Conservation (phyloP, 2,797 vertebrate species). For the Sardinella longiceps region DNA sequence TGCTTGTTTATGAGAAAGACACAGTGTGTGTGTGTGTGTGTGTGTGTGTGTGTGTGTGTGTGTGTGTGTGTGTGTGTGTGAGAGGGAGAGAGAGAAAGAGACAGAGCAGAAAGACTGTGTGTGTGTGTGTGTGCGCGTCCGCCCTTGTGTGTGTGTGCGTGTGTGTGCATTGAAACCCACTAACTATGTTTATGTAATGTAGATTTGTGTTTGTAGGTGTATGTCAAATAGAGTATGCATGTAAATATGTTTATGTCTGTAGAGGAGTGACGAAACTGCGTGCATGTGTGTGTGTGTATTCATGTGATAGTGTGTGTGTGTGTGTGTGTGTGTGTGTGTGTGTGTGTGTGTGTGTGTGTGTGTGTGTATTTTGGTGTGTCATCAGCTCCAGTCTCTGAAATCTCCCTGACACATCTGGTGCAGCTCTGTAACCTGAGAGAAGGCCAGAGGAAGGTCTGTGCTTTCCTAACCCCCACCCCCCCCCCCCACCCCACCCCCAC, state of each 20-base stretch:
- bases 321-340: conserved; percentile 1
- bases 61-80: background rate
- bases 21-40: background rate
- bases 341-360: conserved; percentile 4
- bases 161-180: background rate
- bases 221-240: background rate
- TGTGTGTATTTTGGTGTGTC: background rate
- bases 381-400: background rate
- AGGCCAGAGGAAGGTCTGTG: background rate
- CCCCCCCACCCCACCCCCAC: background rate
- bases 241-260: background rate
- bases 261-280: background rate
- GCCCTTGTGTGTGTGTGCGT: background rate
- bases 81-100: background rate
- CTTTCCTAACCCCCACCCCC: background rate
- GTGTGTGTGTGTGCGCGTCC: background rate
- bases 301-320: background rate
- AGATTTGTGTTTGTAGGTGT: background rate
- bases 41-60: background rate
- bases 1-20: background rate
- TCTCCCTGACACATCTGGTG: conserved; percentile 11
- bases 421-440: conserved; percentile 17
- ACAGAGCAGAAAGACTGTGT: background rate
- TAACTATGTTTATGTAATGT: background rate
- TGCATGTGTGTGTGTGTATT: background rate